A percentile compares a stretch with the other conserved stretches of the same genome.
Conservation (phyloP, 2,888 invertebrate genomes). For the Agrochola macilenta region DNA sequence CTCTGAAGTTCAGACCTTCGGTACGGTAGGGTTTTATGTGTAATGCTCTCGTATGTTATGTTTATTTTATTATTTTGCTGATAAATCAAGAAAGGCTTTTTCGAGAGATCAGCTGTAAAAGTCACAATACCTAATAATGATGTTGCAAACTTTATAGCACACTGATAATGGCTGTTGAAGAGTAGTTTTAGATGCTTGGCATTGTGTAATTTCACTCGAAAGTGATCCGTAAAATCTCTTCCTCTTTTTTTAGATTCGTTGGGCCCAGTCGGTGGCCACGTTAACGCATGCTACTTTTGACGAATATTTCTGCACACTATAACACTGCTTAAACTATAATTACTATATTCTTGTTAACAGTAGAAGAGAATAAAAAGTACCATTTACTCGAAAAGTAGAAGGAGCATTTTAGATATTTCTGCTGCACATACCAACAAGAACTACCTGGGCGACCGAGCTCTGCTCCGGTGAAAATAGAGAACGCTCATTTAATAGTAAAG, state of each 20-base stretch:
- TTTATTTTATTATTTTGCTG: slow-evolving; percentile 14
- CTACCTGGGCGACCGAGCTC: too few relatives aligned
- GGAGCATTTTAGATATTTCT: too few relatives aligned
- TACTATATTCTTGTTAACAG: neutral
- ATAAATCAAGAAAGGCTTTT: slow-evolving; percentile 9
- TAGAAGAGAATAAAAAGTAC: neutral
- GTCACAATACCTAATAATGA: neutral
- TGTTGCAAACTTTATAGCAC: neutral
- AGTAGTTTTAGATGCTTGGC: neutral
- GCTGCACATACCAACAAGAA: too few relatives aligned
- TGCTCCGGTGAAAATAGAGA: too few relatives aligned
- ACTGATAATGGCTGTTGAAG: neutral
- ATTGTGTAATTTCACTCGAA: neutral
- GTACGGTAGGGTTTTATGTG: slow-evolving; percentile 26
- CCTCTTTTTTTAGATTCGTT: neutral
- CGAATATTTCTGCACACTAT: neutral
- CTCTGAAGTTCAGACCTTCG: slow-evolving; percentile 73
- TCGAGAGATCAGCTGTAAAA: neutral
- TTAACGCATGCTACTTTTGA: neutral
- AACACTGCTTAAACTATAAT: neutral
- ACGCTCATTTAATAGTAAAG: too few relatives aligned
- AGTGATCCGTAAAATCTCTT: neutral
- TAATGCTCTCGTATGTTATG: slow-evolving; percentile 1
- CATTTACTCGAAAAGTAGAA: too few relatives aligned
- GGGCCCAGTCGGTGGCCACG: too few relatives aligned